A percentile compares a stretch with the other conserved stretches of the same genome.
Evolutionary conservation across 2,888 invertebrate species (phyloP).

Genomic region (Corbicula japonica): DNA sequence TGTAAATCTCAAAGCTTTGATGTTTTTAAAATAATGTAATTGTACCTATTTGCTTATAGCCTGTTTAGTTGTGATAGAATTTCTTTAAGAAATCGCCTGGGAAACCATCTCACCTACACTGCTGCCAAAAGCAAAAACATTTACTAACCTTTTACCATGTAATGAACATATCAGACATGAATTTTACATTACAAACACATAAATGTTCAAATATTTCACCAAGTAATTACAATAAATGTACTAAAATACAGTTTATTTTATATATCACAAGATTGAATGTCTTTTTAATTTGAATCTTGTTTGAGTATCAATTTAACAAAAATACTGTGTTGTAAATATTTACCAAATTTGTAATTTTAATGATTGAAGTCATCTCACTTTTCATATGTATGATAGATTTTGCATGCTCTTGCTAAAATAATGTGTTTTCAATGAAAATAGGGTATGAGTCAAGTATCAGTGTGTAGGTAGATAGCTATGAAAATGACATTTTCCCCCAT

Average conservation of each 20-base stretch:
- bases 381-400: conserved; percentile 32
- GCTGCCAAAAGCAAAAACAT: too few species aligned
- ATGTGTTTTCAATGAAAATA: conserved; percentile 23
- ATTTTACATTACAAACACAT: too few species aligned
- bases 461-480: too few species aligned
- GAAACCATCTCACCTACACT: too few species aligned
- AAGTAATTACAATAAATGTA: too few species aligned
- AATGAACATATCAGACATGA: too few species aligned
- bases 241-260: too few species aligned
- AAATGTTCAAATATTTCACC: too few species aligned
- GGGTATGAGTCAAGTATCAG: conserved; percentile 24
- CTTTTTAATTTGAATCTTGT: conserved; percentile 32
- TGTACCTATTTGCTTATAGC: not conserved
- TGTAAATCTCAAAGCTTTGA: conserved; percentile 28
- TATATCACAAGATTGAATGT: conserved; percentile 13
- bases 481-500: too few species aligned
- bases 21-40: conserved; percentile 32
- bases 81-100: too few species aligned
- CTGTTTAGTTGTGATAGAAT: too few species aligned
- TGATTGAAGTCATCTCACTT: conserved; percentile 1
- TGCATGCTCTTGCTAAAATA: conserved; percentile 27
- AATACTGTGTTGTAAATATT: conserved; percentile 17
- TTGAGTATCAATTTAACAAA: not conserved
- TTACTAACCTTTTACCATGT: too few species aligned
- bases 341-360: conserved; percentile 9